Evolutionary conservation across 2,888 invertebrate genomes (phyloP), one percentile per base, ranked within the genome.

Genomic region (Drosophila phalerata): DNA sequence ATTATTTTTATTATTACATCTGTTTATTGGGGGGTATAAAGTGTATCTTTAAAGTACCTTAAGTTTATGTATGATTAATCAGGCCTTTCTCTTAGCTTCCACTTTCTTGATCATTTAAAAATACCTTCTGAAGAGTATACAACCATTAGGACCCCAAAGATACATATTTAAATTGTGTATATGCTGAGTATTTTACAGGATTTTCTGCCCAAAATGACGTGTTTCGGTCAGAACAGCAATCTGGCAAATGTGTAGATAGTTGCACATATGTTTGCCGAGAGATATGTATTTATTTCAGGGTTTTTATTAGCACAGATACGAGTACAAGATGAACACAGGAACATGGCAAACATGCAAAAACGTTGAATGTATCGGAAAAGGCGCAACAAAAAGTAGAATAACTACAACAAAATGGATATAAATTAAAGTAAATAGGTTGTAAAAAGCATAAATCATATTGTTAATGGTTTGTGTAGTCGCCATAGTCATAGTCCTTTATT

Each of bases 381-480:
- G 48, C 11, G 48, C 37, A 37, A 37, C 34, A 57, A 57, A 34
- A 45, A 57, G 45, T 15, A 9, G 42, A 77, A 62, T 52, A 63
- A 57, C 55, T 63, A 69, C 62, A 45, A 37, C 48, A 57, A 77
- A 72, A 71, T 74, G 67, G 63, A 78, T 56, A 73, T 79, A 85
- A 71, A 69, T 81, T 69, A 63, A 75, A 73, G 83, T 83, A 83
- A 78, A 84, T 79, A 82, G 82, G 70, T 81, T 68, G 84, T 66
- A 62, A 79, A 84, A 67, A 45, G 49, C 73, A 81, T 85, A 85
- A 83, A 85, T 85, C 83, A 85, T 74, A 72, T 81, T 72, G 69
- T 81, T 79, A 82, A 85, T 82, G 77, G 82, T 63, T 71, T 66
- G 61, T 77, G 61, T 64, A 61, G 66, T 69, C 49, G 62, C 48